Percentiles rank a stretch among this genome's conserved stretches.
These are phyloP conservation scores for Orchestia grillus DNA, from an alignment of 1,140 invertebrate genomes.

Conservation along the genomic window DNA sequence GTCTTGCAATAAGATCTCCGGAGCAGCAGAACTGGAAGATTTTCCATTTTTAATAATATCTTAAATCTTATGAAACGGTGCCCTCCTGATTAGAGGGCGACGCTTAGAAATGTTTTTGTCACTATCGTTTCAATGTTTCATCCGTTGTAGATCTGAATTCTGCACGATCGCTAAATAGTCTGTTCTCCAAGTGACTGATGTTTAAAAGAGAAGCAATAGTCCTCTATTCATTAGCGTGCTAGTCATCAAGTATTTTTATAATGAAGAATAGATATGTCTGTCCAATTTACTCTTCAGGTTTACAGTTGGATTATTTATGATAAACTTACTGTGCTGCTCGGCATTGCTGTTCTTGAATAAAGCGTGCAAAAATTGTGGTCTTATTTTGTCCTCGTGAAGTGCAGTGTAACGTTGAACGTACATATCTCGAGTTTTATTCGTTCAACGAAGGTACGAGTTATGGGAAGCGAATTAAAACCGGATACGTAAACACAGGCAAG, in stretches of 20 bases:
- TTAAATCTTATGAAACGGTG: neutral
- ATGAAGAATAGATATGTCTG: slow-evolving; percentile 9
- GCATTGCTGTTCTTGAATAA: neutral
- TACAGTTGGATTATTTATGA: neutral
- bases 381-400: neutral
- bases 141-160: neutral
- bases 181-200: neutral
- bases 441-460: no score
- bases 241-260: neutral
- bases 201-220: slow-evolving; percentile 2
- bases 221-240: neutral
- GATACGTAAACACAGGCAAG: no score
- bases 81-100: neutral
- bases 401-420: no score
- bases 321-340: neutral
- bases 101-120: neutral
- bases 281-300: neutral
- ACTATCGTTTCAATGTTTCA: neutral
- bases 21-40: neutral
- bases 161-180: neutral
- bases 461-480: no score
- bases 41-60: neutral
- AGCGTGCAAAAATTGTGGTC: neutral
- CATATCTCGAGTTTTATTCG: no score
- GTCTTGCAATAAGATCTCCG: neutral